Evolutionary conservation across 1,140 invertebrate species (phyloP), one percentile per base, ranked within the genome.

Genomic region (Aporrectodea caliginosa): DNA sequence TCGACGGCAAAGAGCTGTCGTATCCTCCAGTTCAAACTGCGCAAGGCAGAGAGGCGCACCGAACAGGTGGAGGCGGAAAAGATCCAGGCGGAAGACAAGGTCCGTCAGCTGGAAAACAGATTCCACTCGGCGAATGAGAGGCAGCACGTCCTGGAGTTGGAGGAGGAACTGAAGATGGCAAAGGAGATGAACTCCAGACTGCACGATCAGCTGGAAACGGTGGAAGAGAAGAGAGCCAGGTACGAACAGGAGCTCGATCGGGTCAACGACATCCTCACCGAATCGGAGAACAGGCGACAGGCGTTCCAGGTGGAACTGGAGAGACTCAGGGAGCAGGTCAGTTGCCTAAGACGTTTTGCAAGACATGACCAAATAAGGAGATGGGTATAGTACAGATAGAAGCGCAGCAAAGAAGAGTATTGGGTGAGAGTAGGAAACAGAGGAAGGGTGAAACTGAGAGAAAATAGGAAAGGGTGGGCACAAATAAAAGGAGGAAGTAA

Each of bases 21-120:
- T 82, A 97, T 99, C 82, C 90, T 99, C 33, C 98, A 98, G 80
- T 99, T 99, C 87, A 99, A 99, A 89, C 89, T 99, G 74, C 92
- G 97, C 83, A 99, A 99, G 91, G 92, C 95, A 31, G 98, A 99
- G 88, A 91, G 97, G 78, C 92, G 92, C 86, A 91, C 92, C 34
- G 97, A 98, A 79, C 93, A 95, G 83, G 87, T 97, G 29, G 96
- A 98, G 73, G 33, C 12, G 73, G 34, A 74, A 1, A 33, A 31
- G 31, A 34, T 32, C 31, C 73, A 74, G 73, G 34, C 2, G 29
- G 73, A 74, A 22, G 27, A 6, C 27, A 74, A 74, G 73, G 73
- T 22, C 29, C 29, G 31, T 14, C 70, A 72, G 31, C 70, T 12
- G n/a, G 2, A 32, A 12, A 2, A 32, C 6, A 2, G 31, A 29